Evolutionary conservation across 1,140 invertebrate species (phyloP), one percentile per base, ranked within the genome.

Genomic region (Brachionus calyciflorus): DNA sequence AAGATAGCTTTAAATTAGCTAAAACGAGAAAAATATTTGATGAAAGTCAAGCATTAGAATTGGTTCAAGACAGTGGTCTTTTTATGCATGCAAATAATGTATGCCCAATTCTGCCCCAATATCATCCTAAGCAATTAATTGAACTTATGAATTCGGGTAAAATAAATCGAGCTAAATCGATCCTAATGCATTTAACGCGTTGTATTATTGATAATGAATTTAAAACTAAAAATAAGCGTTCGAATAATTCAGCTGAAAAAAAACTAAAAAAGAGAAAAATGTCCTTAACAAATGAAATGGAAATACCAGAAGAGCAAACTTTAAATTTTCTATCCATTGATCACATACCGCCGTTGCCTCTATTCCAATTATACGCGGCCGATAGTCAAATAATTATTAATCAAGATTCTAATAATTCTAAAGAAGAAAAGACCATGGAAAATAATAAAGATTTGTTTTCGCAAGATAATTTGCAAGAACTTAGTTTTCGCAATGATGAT

Each of bases 91-190:
- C 93, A n/a, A 88, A 93, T 60, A 92, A 97, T 79, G 93, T 93
- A 6, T 86, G 93, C 82, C 96, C 96, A 0, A 94, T 98, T n/a
- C 84, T 99, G 77, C 96, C 97, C 0, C 97, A 99, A 81, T 99
- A 99, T 85, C 97, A 99, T 88, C 96, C 96, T 0, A 96, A 97
- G 82, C 95, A 98, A 81, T 85, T 99, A 2, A 97, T 98, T 91
- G 96, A 99, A 83, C 85, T 99, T n/a, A 86, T 99, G 0, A 98
- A 98, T 85, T 97, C 94, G 76, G 97, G 97, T 0, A 98, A 98
- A 87, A 96, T 96, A 40, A 87, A 92, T 80, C 93, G 94, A 89
- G 96, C 99, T 0, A 98, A 98, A 84, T 95, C 96, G 0, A 99
- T 99, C 77, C 86, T 99, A 41, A 91, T 93, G 2, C 96, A 99